Conservation (phyloP, 1,140 invertebrate genomes). For the Physella acuta region DNA sequence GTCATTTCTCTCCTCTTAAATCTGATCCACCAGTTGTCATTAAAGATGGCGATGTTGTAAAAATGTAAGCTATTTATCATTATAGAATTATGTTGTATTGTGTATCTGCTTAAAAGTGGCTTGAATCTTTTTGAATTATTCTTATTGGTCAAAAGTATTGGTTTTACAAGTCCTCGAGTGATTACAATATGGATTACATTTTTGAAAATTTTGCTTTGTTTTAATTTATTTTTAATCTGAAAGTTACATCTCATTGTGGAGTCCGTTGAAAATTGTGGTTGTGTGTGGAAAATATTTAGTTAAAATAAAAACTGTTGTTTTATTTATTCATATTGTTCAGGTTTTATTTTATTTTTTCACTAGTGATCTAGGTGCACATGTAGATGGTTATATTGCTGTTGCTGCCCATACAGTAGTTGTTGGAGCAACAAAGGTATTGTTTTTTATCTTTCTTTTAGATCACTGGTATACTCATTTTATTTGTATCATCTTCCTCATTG, state of each 20-base stretch:
- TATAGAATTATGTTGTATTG: no score
- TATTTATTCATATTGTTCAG: no score
- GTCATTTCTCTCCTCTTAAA: constrained; percentile 94
- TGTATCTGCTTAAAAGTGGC: no score
- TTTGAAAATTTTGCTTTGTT: no score
- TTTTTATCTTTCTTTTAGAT: background rate
- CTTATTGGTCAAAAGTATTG: no score
- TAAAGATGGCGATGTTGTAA: constrained; percentile 92
- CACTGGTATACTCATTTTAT: constrained; percentile 3
- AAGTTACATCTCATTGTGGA: background rate
- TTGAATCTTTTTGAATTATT: no score
- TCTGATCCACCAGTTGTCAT: constrained; percentile 84
- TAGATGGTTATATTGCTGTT: constrained; percentile 98
- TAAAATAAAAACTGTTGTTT: background rate
- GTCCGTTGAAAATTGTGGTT: no score
- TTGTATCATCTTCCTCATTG: constrained; percentile 16
- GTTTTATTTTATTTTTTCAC: background rate
- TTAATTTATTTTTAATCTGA: background rate
- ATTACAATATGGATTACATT: no score
- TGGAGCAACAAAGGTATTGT: constrained; percentile 68
- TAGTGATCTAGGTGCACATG: constrained; percentile 67
- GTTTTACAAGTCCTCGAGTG: no score
- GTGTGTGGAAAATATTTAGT: background rate
- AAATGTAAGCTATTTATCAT: constrained; percentile 76
- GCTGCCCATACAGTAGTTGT: constrained; percentile 94